Conservation (phyloP, 1,140 invertebrate species). For the Branchinecta lynchi region DNA sequence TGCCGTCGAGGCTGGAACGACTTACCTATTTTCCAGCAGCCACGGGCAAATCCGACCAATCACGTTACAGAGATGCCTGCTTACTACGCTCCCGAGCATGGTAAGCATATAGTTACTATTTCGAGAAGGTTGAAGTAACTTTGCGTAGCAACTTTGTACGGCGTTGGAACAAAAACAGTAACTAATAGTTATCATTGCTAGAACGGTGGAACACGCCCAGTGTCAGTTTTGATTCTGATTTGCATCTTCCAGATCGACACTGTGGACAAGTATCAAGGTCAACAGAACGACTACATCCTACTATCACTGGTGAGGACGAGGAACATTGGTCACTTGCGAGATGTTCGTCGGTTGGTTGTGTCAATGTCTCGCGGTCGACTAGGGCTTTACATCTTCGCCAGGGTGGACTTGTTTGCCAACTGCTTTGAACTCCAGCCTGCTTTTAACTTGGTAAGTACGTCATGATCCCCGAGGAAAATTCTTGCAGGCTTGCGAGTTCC, state of each 20-base stretch:
- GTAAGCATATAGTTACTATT: too few species aligned
- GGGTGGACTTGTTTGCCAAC: conserved; percentile 80
- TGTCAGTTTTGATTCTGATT: too few species aligned
- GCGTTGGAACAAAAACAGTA: too few species aligned
- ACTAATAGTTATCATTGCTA: too few species aligned
- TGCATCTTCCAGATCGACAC: conserved; percentile 44
- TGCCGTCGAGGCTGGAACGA: too few species aligned
- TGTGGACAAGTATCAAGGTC: conserved; percentile 98
- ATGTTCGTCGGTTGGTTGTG: conserved; percentile 89
- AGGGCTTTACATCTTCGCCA: conserved; percentile 89
- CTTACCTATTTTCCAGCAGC: too few species aligned
- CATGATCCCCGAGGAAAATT: not conserved
- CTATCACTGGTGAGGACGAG: conserved; percentile 88
- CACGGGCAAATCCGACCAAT: too few species aligned
- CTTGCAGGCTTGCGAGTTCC: not conserved
- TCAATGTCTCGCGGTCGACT: conserved; percentile 95
- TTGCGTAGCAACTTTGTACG: too few species aligned
- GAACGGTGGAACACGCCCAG: too few species aligned
- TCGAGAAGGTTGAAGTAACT: too few species aligned
- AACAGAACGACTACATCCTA: conserved; percentile 97
- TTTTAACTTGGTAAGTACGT: conserved; percentile 59
- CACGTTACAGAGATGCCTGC: too few species aligned
- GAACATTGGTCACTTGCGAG: conserved; percentile 88
- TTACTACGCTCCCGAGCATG: too few species aligned
- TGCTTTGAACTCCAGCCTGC: conserved; percentile 92